Evolutionary conservation across 1,140 invertebrate species (phyloP).

Genomic region (Drosophila ananassae): DNA sequence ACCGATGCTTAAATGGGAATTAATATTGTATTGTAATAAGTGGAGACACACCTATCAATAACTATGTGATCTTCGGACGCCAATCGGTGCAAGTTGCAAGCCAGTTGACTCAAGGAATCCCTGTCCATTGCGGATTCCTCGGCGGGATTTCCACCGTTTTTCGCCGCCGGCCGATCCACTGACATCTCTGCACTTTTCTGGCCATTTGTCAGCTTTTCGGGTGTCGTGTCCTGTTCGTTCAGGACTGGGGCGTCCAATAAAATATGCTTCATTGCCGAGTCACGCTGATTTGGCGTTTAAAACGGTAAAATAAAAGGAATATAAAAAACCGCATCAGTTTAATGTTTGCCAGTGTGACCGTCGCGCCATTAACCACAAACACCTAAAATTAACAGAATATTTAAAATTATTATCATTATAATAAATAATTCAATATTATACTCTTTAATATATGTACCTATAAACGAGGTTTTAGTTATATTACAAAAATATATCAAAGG

Average conservation of each 20-base stretch:
- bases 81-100: conserved; percentile 66
- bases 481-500: too few relatives aligned
- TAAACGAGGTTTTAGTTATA: too few relatives aligned
- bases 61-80: conserved; percentile 73
- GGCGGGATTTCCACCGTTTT: not conserved
- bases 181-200: not conserved
- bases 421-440: too few relatives aligned
- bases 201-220: not conserved
- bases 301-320: not conserved
- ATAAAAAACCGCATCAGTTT: not conserved
- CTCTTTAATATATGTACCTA: too few relatives aligned
- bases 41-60: conserved; percentile 63
- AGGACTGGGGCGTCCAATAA: not conserved
- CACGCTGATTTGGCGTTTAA: not conserved
- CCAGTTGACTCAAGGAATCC: conserved; percentile 64
- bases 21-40: not conserved
- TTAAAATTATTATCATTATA: too few relatives aligned
- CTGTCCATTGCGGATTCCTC: conserved; percentile 7
- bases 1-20: not conserved
- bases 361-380: not conserved
- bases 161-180: too few relatives aligned
- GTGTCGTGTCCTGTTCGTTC: not conserved
- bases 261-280: not conserved
- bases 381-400: too few relatives aligned
- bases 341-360: conserved; percentile 1